phyloP scores from a whole-genome alignment of 2,888 invertebrate species.

The Diaprepes abbreviatus region DNA sequence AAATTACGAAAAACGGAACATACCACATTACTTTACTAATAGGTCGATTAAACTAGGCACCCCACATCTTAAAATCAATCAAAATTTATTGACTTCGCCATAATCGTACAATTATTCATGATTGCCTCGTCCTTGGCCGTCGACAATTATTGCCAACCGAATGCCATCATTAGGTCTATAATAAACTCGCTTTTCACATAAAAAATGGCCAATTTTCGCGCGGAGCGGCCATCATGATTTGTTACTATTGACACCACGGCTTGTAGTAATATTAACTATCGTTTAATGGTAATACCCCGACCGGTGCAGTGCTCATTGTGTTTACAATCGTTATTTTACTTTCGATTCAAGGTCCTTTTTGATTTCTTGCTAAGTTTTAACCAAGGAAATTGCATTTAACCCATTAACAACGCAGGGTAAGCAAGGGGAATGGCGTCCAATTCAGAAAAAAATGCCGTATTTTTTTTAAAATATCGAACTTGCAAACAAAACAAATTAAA shows the following conservation, averaged over 20 bases:
- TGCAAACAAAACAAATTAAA: too few species aligned
- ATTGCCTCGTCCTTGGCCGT: background rate
- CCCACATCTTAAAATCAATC: background rate
- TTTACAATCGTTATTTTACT: too few species aligned
- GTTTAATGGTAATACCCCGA: background rate
- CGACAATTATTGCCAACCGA: background rate
- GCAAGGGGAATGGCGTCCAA: too few species aligned
- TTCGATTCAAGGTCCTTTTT: too few species aligned
- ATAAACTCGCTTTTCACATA: background rate
- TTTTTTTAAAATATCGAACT: too few species aligned
- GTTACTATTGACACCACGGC: background rate
- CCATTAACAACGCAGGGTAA: too few species aligned
- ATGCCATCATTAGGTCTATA: background rate
- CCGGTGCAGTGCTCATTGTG: background rate
- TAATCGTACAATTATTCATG: background rate
- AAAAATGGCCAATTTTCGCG: slow-evolving; percentile 4
- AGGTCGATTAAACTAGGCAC: too few species aligned
- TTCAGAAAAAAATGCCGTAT: too few species aligned
- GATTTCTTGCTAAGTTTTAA: too few species aligned
- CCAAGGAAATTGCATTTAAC: too few species aligned
- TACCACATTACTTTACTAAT: too few species aligned
- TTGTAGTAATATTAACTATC: background rate
- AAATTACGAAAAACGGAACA: too few species aligned
- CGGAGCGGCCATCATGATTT: background rate
- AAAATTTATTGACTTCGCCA: background rate